Conservation (phyloP, 2,888 invertebrate species). For the Antheraea assamensis region DNA sequence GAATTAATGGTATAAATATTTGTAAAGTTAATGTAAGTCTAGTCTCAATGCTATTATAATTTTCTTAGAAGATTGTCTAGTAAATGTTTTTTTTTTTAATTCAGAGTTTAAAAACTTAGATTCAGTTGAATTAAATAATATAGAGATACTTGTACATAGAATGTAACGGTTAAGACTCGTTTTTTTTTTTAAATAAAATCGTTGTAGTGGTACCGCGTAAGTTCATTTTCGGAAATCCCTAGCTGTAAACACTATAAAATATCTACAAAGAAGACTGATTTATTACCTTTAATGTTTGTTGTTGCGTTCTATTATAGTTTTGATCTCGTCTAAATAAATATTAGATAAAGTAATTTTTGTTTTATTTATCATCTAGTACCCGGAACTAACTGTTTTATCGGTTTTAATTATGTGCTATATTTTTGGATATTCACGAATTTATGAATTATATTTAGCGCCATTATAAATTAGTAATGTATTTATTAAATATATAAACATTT, state of each 20-base stretch:
- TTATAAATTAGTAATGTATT: too few relatives aligned
- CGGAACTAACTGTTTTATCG: neutral
- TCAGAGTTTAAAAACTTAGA: too few relatives aligned
- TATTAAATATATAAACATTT: too few relatives aligned
- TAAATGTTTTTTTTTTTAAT: too few relatives aligned
- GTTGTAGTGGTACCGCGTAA: conserved; percentile 12
- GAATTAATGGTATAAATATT: neutral
- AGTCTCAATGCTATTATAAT: neutral
- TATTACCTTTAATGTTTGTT: conserved; percentile 47
- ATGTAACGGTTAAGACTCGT: neutral
- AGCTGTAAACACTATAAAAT: conserved; percentile 58
- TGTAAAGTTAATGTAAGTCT: neutral
- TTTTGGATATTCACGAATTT: too few relatives aligned
- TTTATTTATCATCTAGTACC: conserved; percentile 22
- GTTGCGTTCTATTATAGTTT: conserved; percentile 66
- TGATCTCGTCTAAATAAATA: conserved; percentile 64
- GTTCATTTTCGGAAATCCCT: conserved; percentile 40
- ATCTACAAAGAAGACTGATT: conserved; percentile 77
- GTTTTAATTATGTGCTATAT: too few relatives aligned
- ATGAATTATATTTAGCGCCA: too few relatives aligned
- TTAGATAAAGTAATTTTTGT: conserved; percentile 54
- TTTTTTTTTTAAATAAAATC: neutral
- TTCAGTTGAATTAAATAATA: too few relatives aligned
- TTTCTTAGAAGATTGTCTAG: neutral
- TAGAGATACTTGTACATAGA: neutral